phyloP scores from a whole-genome alignment of 1,140 invertebrate genomes.

The Caerostris extrusa region DNA sequence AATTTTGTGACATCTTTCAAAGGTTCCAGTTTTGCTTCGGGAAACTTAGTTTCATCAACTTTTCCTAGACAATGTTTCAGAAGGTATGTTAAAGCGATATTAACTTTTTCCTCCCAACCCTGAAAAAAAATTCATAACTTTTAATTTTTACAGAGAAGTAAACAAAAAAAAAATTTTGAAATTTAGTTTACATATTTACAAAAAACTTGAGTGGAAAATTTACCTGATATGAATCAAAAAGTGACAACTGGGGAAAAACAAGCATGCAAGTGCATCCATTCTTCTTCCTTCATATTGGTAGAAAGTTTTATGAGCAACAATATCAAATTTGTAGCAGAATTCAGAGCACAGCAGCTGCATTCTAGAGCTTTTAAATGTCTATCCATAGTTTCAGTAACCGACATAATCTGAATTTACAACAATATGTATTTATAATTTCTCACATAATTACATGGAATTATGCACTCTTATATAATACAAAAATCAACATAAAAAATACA shows the following conservation, averaged over 20 bases:
- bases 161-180: not conserved
- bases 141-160: too few species aligned
- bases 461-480: too few species aligned
- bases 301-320: constrained; percentile 72
- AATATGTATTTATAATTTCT: too few species aligned
- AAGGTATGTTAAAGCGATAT: constrained; percentile 83
- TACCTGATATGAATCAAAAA: constrained; percentile 81
- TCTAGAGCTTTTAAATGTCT: constrained; percentile 79
- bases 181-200: too few species aligned
- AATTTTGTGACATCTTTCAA: constrained; percentile 84
- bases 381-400: constrained; percentile 81
- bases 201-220: not conserved
- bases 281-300: constrained; percentile 71
- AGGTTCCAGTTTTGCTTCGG: constrained; percentile 82
- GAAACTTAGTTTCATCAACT: constrained; percentile 81
- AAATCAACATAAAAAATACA: not conserved
- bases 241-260: constrained; percentile 75
- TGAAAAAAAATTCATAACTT: not conserved
- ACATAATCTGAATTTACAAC: constrained; percentile 79
- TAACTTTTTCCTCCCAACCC: constrained; percentile 85
- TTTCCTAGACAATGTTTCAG: constrained; percentile 83
- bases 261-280: constrained; percentile 74
- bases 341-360: constrained; percentile 72
- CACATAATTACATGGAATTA: not conserved
- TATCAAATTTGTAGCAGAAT: constrained; percentile 74